A percentile compares a stretch with the other conserved stretches of the same genome.
Evolutionary conservation across 2,888 invertebrate species (phyloP).

Genomic region (Ischnura elegans): DNA sequence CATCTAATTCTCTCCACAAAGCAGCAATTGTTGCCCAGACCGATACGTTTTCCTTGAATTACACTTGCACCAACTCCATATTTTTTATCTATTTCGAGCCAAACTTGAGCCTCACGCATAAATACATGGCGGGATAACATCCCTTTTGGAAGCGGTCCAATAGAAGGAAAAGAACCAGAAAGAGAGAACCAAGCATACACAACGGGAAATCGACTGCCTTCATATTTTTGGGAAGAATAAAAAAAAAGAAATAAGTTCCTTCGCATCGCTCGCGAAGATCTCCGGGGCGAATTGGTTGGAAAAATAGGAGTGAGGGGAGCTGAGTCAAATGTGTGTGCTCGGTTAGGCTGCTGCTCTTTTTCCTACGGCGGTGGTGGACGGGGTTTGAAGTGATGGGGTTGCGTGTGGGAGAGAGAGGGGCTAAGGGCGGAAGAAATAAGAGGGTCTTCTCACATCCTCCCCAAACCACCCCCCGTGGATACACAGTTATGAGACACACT

Average conservation of each 20-base stretch:
- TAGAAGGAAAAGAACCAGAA: background rate
- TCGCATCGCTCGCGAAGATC: constrained; percentile 12
- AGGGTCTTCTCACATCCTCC: background rate
- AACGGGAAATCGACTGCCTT: constrained; percentile 38
- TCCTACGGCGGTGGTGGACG: background rate
- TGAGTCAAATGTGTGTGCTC: constrained; percentile 31
- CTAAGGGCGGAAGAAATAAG: background rate
- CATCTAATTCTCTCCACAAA: background rate
- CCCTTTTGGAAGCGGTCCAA: background rate
- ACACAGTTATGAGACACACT: constrained; percentile 35
- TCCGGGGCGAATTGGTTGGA: constrained; percentile 27
- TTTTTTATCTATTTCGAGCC: background rate
- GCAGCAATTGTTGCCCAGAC: background rate
- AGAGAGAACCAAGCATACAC: background rate
- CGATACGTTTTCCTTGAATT: background rate
- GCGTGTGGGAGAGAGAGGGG: background rate
- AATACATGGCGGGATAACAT: background rate
- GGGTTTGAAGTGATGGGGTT: background rate
- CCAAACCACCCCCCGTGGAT: background rate
- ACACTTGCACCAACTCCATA: too few species aligned
- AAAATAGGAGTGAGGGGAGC: background rate
- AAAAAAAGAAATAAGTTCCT: background rate
- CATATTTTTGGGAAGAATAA: background rate
- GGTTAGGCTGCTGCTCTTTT: background rate
- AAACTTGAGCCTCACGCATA: background rate